Evolutionary conservation across 1,140 invertebrate species (phyloP).

Genomic region (Rhizoglyphus robini): DNA sequence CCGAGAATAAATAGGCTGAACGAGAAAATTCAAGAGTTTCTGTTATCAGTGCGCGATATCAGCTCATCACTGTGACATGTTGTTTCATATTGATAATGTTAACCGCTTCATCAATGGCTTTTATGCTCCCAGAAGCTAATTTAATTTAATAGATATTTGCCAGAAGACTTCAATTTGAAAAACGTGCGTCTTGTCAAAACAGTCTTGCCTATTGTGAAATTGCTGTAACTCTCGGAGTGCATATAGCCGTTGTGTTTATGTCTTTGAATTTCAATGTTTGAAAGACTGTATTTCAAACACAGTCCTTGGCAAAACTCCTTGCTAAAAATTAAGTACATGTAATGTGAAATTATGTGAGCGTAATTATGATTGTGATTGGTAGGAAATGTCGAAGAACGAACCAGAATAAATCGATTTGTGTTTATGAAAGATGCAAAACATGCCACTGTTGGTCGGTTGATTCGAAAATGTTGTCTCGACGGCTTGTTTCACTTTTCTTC

Average conservation of each 20-base stretch:
- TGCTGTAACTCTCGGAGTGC: no score
- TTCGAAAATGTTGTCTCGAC: conserved; percentile 42
- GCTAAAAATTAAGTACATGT: neutral
- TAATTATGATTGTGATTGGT: conserved; percentile 45
- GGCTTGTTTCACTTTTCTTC: conserved; percentile 36
- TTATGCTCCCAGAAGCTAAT: conserved; percentile 68
- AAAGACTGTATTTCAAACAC: neutral
- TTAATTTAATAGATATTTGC: conserved; percentile 59
- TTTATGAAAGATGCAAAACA: conserved; percentile 69
- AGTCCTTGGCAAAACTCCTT: neutral
- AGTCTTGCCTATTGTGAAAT: no score
- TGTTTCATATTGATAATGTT: conserved; percentile 66
- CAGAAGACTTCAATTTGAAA: conserved; percentile 33
- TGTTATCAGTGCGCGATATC: conserved; percentile 54
- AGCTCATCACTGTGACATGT: conserved; percentile 57
- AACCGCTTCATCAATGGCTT: conserved; percentile 80
- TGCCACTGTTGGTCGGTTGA: conserved; percentile 64
- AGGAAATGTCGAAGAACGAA: conserved; percentile 66
- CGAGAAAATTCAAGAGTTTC: conserved; percentile 62
- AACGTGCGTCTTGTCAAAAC: no score
- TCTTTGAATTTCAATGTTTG: no score
- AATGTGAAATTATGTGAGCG: neutral
- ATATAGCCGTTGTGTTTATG: no score
- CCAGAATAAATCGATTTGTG: conserved; percentile 60
- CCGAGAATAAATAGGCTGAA: conserved; percentile 60